Conservation (phyloP, 2,888 invertebrate species). For the Mythimna vitellina region DNA sequence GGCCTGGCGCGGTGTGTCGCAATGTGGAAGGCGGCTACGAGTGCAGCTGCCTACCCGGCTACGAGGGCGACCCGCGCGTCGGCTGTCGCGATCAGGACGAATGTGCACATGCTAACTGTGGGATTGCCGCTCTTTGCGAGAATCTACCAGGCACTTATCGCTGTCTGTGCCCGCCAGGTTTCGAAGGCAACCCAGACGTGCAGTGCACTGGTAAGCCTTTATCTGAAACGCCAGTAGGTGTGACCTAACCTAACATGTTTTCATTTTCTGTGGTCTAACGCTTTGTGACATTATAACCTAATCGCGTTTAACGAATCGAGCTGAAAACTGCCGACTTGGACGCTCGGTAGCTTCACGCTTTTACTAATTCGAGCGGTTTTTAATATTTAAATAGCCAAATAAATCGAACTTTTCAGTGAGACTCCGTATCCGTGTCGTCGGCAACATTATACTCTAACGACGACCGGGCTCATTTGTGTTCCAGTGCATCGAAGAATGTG, state of each 20-base stretch:
- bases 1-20: conserved; percentile 94
- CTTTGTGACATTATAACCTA: conserved; percentile 80
- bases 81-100: conserved; percentile 95
- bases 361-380: conserved; percentile 81
- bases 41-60: conserved; percentile 96
- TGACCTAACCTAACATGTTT: conserved; percentile 75
- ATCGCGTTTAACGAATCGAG: conserved; percentile 77
- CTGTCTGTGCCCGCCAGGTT: conserved; percentile 96
- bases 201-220: conserved; percentile 93
- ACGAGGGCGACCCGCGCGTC: conserved; percentile 94
- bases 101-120: conserved; percentile 94
- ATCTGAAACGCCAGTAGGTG: conserved; percentile 70
- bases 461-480: conserved; percentile 57
- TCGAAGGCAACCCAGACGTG: conserved; percentile 94
- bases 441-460: conserved; percentile 58
- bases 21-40: conserved; percentile 95
- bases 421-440: conserved; percentile 66
- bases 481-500: conserved; percentile 55
- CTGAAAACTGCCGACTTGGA: conserved; percentile 87
- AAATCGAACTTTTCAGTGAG: conserved; percentile 73
- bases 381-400: conserved; percentile 65
- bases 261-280: conserved; percentile 83
- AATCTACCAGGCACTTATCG: conserved; percentile 95
- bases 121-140: conserved; percentile 94
- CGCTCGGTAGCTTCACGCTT: conserved; percentile 88